These are phyloP conservation scores for Panorpa germanica DNA, from an alignment of 2,888 invertebrate species.

Conservation along the genomic window DNA sequence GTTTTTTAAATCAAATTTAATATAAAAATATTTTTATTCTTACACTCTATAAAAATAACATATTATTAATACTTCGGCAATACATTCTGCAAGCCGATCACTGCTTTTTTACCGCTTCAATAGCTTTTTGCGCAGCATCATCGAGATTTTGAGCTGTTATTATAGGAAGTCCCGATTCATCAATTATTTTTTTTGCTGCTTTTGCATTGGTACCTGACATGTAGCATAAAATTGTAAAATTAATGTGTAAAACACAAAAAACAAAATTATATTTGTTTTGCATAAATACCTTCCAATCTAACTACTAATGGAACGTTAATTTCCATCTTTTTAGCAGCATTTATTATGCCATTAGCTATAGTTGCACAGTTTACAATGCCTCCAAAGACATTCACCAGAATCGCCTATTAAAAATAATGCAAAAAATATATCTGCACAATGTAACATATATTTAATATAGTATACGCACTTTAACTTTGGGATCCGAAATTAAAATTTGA, in stretches of 20 bases:
- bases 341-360: conserved; percentile 88
- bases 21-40: no score
- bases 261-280: conserved; percentile 18
- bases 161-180: conserved; percentile 68
- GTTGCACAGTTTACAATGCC: conserved; percentile 96
- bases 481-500: conserved; percentile 68
- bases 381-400: conserved; percentile 97
- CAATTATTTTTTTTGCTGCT: conserved; percentile 65
- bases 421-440: no score
- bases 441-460: no score
- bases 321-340: conserved; percentile 62
- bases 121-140: conserved; percentile 82
- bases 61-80: no score
- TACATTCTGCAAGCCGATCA: no score
- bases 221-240: conserved; percentile 26
- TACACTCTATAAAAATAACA: no score
- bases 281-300: conserved; percentile 91
- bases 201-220: conserved; percentile 77
- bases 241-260: conserved; percentile 10
- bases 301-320: conserved; percentile 81
- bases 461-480: conserved; percentile 51
- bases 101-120: conserved; percentile 29
- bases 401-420: conserved; percentile 26
- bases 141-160: conserved; percentile 71
- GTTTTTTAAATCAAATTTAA: no score